These are phyloP conservation scores for Andrena minutula DNA, from an alignment of 2,888 invertebrate species.

Conservation along the genomic window DNA sequence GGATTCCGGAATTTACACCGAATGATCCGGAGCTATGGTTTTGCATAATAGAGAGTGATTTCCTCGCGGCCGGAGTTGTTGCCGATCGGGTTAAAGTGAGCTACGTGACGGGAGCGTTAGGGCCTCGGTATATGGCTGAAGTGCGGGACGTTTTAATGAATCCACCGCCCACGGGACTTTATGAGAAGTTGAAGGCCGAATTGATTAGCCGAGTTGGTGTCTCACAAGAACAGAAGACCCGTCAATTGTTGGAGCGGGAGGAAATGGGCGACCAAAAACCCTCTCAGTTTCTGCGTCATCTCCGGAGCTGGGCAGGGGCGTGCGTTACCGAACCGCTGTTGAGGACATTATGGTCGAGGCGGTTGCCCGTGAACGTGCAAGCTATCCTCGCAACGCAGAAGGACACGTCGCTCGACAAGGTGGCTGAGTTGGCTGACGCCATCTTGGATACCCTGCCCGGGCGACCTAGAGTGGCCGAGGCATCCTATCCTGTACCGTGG, in stretches of 20 bases:
- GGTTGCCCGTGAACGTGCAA: neutral
- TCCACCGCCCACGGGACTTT: rapidly evolving
- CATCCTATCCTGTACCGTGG: neutral
- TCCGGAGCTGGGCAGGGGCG: neutral
- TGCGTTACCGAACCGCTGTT: constrained; percentile 51
- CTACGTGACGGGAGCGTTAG: neutral
- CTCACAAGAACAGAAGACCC: neutral
- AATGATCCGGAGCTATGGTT: constrained; percentile 1
- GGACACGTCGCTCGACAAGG: neutral
- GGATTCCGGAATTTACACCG: constrained; percentile 1
- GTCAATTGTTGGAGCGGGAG: constrained; percentile 1
- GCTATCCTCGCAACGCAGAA: neutral
- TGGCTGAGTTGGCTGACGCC: neutral
- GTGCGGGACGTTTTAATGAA: neutral
- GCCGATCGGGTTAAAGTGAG: neutral
- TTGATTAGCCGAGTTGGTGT: neutral
- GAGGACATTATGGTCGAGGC: neutral
- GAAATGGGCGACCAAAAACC: constrained; percentile 11
- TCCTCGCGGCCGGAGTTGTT: neutral
- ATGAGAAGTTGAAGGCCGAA: neutral
- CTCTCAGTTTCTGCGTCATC: constrained; percentile 1
- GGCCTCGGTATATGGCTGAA: neutral
- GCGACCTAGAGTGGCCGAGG: neutral
- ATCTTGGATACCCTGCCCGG: neutral
- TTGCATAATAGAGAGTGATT: neutral